Percentiles rank a stretch among this genome's conserved stretches.
These are phyloP conservation scores for Aplocera efformata DNA, from an alignment of 2,888 invertebrate genomes.

Conservation along the genomic window DNA sequence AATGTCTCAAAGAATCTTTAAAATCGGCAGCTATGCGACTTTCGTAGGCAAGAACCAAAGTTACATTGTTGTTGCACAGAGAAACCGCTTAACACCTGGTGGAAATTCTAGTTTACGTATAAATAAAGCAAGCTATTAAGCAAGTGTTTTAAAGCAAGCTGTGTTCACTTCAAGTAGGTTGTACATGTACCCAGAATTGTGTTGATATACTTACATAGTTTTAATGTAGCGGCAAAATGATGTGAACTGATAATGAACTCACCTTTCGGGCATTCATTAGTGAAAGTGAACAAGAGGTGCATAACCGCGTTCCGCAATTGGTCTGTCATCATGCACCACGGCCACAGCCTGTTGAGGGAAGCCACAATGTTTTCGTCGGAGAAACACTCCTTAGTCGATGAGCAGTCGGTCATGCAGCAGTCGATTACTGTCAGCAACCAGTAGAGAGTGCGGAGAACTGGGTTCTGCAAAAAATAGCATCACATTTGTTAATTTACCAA, in stretches of 20 bases:
- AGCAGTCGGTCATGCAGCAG: constrained; percentile 80
- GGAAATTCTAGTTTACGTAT: no score
- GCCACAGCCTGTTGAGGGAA: constrained; percentile 83
- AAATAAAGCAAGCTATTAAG: no score
- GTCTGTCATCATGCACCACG: constrained; percentile 83
- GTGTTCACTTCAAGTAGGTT: no score
- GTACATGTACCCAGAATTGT: no score
- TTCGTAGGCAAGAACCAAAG: no score
- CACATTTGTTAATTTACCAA: neutral
- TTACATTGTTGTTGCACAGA: no score
- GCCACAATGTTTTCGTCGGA: constrained; percentile 79
- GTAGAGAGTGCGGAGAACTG: constrained; percentile 78
- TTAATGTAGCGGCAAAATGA: no score
- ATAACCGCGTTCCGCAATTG: constrained; percentile 74
- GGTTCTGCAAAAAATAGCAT: constrained; percentile 50
- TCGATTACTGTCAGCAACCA: constrained; percentile 79
- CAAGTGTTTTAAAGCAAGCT: no score
- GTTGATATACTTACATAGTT: no score
- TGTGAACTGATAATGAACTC: constrained; percentile 10
- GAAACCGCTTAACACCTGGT: no score
- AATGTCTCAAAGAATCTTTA: no score
- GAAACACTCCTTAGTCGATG: constrained; percentile 76
- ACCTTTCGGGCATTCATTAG: constrained; percentile 83
- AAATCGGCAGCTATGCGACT: no score
- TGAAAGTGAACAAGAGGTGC: constrained; percentile 82